Percentiles rank a stretch among this genome's conserved stretches.
Conservation (phyloP, 1,140 invertebrate species). For the Hyles euphorbiae region DNA sequence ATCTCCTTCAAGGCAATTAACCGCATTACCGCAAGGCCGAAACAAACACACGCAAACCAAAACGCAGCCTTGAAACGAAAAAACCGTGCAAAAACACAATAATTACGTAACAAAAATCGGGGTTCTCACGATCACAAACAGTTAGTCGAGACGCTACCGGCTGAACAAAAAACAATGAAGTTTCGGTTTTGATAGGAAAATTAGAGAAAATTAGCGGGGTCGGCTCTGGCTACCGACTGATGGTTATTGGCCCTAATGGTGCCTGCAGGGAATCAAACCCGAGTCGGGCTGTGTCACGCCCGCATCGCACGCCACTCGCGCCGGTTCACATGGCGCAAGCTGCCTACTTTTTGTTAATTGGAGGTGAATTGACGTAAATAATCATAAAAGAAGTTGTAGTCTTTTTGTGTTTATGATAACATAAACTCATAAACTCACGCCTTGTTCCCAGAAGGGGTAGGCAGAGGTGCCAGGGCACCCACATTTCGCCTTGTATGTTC, state of each 20-base stretch:
- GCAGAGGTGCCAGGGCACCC: too few relatives aligned
- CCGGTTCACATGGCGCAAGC: constrained; percentile 40
- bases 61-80: constrained; percentile 37
- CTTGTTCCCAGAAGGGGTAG: too few relatives aligned
- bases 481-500: too few relatives aligned
- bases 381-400: too few relatives aligned
- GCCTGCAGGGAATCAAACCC: constrained; percentile 56
- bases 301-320: constrained; percentile 43
- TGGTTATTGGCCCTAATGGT: constrained; percentile 68
- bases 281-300: constrained; percentile 52
- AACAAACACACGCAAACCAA: constrained; percentile 25
- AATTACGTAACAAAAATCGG: constrained; percentile 52
- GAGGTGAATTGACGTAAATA: too few relatives aligned
- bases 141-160: constrained; percentile 44
- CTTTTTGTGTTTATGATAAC: too few relatives aligned
- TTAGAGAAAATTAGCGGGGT: constrained; percentile 69
- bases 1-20: constrained; percentile 54
- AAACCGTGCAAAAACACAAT: constrained; percentile 27
- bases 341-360: too few relatives aligned
- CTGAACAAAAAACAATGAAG: constrained; percentile 45
- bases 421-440: too few relatives aligned
- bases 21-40: constrained; percentile 47
- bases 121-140: constrained; percentile 59
- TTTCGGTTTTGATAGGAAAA: constrained; percentile 70
- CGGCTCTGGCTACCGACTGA: constrained; percentile 56